phyloP scores from a whole-genome alignment of 2,888 invertebrate genomes.

The Drosophila putrida region DNA sequence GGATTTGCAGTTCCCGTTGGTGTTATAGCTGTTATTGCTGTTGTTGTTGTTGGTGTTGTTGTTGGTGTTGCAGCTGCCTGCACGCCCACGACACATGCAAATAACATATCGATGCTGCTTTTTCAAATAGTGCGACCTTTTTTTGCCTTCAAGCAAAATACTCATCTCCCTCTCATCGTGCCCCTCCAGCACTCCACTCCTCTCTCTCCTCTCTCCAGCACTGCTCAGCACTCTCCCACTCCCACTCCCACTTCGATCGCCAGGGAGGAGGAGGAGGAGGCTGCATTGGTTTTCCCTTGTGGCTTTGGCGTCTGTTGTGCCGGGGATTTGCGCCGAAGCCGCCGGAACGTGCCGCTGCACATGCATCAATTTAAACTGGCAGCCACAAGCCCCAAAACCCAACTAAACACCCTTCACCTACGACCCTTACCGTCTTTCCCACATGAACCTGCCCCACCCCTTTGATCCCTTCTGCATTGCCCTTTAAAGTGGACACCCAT shows the following conservation, averaged over 20 bases:
- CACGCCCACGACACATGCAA: constrained; percentile 45
- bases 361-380: constrained; percentile 55
- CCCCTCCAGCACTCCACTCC: neutral
- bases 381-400: constrained; percentile 39
- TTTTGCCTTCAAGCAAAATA: neutral
- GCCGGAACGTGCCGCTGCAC: constrained; percentile 58
- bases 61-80: constrained; percentile 7
- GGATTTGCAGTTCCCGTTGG: constrained; percentile 31
- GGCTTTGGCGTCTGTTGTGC: constrained; percentile 53
- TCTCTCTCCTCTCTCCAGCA: neutral
- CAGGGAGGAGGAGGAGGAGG: constrained; percentile 3
- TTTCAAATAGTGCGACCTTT: constrained; percentile 41
- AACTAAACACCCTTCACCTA: constrained; percentile 18
- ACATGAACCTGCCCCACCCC: neutral
- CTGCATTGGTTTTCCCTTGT: constrained; percentile 43
- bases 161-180: neutral
- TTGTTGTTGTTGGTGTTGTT: constrained; percentile 10
- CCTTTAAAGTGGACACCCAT: constrained; percentile 20
- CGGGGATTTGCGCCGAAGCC: constrained; percentile 53
- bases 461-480: neutral
- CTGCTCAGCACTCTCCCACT: neutral
- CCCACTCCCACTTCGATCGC: constrained; percentile 7
- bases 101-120: constrained; percentile 65
- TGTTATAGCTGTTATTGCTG: neutral
- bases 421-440: neutral